phyloP scores from a whole-genome alignment of 1,140 invertebrate genomes.

The Zeugodacus cucurbitae region DNA sequence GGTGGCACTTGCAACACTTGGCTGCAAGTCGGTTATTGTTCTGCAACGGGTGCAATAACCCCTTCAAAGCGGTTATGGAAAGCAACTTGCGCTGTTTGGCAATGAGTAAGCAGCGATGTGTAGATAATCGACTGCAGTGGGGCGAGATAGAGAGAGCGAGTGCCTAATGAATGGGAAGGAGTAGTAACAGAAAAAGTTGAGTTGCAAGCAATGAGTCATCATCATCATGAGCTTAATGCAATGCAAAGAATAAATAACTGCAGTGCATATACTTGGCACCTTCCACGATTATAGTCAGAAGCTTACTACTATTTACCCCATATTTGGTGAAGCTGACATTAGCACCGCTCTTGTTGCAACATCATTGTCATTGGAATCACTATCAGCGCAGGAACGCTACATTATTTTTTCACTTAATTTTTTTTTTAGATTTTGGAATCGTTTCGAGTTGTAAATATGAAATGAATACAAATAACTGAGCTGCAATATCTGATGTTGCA shows the following conservation, averaged over 20 bases:
- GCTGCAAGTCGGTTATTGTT: not conserved
- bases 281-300: not conserved
- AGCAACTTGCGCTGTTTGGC: not conserved
- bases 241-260: not conserved
- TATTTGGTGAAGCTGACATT: not conserved
- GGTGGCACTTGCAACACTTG: conserved; percentile 19
- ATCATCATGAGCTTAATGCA: not conserved
- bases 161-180: not conserved
- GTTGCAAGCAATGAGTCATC: conserved; percentile 10
- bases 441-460: not conserved
- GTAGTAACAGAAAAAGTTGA: not conserved
- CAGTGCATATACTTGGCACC: not conserved
- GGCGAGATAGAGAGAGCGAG: not conserved
- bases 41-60: conserved; percentile 24
- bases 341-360: not conserved
- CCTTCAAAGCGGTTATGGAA: not conserved
- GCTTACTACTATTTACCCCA: not conserved
- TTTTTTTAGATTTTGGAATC: not conserved
- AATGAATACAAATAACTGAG: not conserved
- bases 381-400: not conserved
- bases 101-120: not conserved
- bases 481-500: not conserved
- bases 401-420: not conserved
- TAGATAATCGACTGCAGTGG: not conserved
- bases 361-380: not conserved